Evolutionary conservation across 2,888 invertebrate species (phyloP).

Genomic region (Craniophora ligustri): DNA sequence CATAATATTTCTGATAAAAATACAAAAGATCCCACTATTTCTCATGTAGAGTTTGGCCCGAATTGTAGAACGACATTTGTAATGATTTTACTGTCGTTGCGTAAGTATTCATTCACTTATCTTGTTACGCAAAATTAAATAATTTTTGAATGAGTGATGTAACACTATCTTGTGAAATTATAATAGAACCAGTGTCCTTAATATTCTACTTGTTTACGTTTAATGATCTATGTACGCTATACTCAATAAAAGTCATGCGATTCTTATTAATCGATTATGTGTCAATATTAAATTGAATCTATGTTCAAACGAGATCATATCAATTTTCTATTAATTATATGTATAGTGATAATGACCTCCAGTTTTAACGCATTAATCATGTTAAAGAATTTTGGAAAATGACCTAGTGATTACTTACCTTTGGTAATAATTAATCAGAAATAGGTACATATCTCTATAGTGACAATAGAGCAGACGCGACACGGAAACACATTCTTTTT

Average conservation of each 20-base stretch:
- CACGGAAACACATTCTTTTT: too few relatives aligned
- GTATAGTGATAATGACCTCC: too few relatives aligned
- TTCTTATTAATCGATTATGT: neutral
- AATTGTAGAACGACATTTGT: too few relatives aligned
- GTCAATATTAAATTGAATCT: neutral
- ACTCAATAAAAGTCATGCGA: neutral
- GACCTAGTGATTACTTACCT: too few relatives aligned
- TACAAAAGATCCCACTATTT: too few relatives aligned
- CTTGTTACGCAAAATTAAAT: conserved; percentile 23
- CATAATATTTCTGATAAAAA: too few relatives aligned
- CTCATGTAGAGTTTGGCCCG: too few relatives aligned
- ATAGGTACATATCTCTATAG: too few relatives aligned
- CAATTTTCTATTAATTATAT: neutral
- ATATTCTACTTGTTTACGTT: conserved; percentile 27
- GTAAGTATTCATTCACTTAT: conserved; percentile 6
- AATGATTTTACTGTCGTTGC: conserved; percentile 20
- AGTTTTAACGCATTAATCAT: too few relatives aligned
- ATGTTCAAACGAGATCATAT: neutral
- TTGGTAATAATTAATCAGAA: too few relatives aligned
- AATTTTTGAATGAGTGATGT: conserved; percentile 24
- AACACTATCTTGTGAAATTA: conserved; percentile 22
- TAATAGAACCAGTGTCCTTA: conserved; percentile 25
- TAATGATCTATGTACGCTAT: conserved; percentile 2
- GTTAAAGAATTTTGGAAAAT: too few relatives aligned
- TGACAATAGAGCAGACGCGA: too few relatives aligned